These are phyloP conservation scores for Vanacampus margaritifer DNA, from an alignment of 2,113 vertebrate species.

Conservation along the genomic window DNA sequence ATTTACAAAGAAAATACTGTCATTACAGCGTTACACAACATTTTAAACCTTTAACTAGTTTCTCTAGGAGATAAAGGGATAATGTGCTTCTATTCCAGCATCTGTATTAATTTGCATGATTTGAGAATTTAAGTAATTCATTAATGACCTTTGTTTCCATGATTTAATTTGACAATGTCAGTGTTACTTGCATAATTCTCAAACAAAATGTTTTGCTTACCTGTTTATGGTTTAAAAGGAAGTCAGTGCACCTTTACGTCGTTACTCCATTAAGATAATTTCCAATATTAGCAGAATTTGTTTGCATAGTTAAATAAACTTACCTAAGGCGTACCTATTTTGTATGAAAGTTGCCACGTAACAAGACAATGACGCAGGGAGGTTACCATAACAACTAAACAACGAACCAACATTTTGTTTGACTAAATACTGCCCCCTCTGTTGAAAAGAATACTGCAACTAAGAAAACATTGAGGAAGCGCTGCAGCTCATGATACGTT, in stretches of 20 bases:
- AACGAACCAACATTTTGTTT: not conserved
- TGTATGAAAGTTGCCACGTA: not conserved
- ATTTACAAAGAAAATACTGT: too few species aligned
- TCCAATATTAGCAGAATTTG: not conserved
- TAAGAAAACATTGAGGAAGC: not conserved
- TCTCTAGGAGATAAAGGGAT: too few species aligned
- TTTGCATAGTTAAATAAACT: not conserved
- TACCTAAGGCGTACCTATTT: not conserved
- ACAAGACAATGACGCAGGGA: not conserved
- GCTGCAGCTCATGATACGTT: not conserved
- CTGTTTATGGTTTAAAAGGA: conserved; percentile 7
- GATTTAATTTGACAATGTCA: not conserved
- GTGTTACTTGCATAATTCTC: not conserved
- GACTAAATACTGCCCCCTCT: conserved; percentile 10
- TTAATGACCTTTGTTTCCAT: not conserved
- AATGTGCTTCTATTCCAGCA: not conserved
- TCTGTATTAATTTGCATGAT: not conserved
- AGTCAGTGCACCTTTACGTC: not conserved
- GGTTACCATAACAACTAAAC: conserved; percentile 36
- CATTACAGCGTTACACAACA: too few species aligned
- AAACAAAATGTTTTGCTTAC: conserved; percentile 14
- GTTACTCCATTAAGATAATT: not conserved
- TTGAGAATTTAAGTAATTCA: not conserved
- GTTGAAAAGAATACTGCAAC: not conserved
- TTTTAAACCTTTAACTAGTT: too few species aligned